Evolutionary conservation across 2,888 invertebrate genomes (phyloP).

Genomic region (Ischnus inquisitorius): DNA sequence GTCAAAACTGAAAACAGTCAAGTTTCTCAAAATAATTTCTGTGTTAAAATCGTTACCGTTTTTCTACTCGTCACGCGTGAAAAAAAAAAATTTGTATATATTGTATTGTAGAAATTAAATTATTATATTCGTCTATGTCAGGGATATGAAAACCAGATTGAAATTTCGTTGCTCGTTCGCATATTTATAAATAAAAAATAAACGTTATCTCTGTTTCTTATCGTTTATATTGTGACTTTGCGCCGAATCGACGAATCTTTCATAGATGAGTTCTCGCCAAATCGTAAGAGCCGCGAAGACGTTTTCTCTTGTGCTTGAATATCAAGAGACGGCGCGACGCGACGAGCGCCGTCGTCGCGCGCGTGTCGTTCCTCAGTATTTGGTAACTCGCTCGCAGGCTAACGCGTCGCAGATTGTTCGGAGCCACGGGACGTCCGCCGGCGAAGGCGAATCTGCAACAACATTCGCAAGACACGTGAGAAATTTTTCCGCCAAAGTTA

Average conservation of each 20-base stretch:
- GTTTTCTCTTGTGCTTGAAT: constrained; percentile 80
- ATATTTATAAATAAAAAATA: constrained; percentile 66
- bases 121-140: constrained; percentile 63
- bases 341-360: constrained; percentile 82
- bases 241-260: background rate
- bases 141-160: constrained; percentile 65
- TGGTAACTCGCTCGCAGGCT: constrained; percentile 84
- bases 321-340: constrained; percentile 82
- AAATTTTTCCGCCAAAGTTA: background rate
- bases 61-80: constrained; percentile 22
- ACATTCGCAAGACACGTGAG: constrained; percentile 42
- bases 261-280: constrained; percentile 67
- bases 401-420: constrained; percentile 81
- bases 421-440: constrained; percentile 83
- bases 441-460: constrained; percentile 82
- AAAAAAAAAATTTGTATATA: constrained; percentile 38
- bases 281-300: constrained; percentile 71
- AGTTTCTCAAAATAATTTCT: background rate
- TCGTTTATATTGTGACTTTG: background rate
- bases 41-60: constrained; percentile 18
- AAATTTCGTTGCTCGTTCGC: constrained; percentile 70
- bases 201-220: constrained; percentile 28
- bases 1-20: background rate
- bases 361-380: constrained; percentile 81
- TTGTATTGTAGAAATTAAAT: constrained; percentile 50